Evolutionary conservation across 2,113 vertebrate species (phyloP), one percentile per base, ranked within the genome.

Genomic region (Cardinalis cardinalis): DNA sequence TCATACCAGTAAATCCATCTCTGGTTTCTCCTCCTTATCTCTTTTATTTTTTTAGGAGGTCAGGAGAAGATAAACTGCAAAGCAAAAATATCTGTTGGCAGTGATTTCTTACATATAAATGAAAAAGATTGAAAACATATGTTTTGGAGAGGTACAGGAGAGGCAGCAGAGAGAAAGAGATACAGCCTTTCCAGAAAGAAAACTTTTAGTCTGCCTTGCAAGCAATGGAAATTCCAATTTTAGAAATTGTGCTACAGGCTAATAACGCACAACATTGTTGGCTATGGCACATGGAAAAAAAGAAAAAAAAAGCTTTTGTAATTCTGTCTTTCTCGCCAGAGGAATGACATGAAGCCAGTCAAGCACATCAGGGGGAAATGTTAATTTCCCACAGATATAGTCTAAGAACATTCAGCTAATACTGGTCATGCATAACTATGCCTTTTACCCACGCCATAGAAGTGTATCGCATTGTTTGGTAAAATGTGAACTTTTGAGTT

Each of bases 211-310:
- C 60, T 93, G 41, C 73, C 36, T 96, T 97, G 70, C 94, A 92
- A 97, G 94, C 92, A 94, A 69, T 93, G 75, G 84, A 96, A 95
- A 91, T 94, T 95, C 70, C 85, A 94, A 36, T 91, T 96, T 95
- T 96, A 87, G 91, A 95, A 81, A 87, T 69, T 73, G 63, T 85
- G 75, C 66, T 84, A 56, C 40, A 40, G 58, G 93, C 64, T 86
- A 91, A 71, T 73, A 92, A 49, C 0, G 3, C 29, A 89, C 38
- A 80, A 89, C 52, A 74, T 77, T 84, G 76, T 94, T 96, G 95
- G 93, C 93, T 93, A 66, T 91, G 81, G 77, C 71, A 80, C 64
- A 89, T 71, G 89, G 89, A 95, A 95, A 95, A 25, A 38, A 12
- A 0, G 8, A 9, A 40, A 91, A 91, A 85, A 83, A 95, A 74